Percentiles rank a stretch among this genome's conserved stretches.
phyloP scores from a whole-genome alignment of 2,113 vertebrate genomes.

The Pyxicephalus adspersus region DNA sequence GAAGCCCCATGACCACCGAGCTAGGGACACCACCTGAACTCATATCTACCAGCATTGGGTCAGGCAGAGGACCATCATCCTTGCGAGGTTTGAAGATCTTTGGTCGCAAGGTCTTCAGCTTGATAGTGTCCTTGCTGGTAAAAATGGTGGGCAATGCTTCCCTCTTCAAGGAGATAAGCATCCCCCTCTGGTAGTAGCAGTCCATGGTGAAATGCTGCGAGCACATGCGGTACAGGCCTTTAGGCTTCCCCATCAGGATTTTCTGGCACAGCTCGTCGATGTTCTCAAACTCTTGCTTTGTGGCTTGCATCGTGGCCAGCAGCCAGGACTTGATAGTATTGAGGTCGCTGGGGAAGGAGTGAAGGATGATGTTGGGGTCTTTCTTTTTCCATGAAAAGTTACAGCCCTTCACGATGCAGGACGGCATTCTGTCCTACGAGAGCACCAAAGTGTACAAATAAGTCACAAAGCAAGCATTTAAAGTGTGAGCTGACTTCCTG shows the following conservation, averaged over 20 bases:
- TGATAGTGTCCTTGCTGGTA: not conserved
- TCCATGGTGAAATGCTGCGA: not conserved
- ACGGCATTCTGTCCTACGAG: not conserved
- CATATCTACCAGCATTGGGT: not conserved
- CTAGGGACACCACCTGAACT: not conserved
- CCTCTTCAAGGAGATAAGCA: not conserved
- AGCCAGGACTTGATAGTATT: not conserved
- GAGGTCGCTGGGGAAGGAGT: not conserved
- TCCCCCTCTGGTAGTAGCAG: not conserved
- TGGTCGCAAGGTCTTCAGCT: not conserved
- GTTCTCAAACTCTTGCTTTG: not conserved
- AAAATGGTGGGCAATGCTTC: not conserved
- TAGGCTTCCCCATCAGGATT: not conserved
- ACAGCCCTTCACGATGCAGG: conserved; percentile 3
- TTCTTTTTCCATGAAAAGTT: not conserved
- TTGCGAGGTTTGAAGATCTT: not conserved
- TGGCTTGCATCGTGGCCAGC: not conserved
- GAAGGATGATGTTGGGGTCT: not conserved
- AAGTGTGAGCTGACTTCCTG: no score
- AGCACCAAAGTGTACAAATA: no score
- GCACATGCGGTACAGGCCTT: not conserved
- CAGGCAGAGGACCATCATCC: not conserved
- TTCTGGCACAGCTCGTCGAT: not conserved
- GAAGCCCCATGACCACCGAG: not conserved
- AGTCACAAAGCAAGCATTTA: no score